A percentile compares a stretch with the other conserved stretches of the same genome.
These are phyloP conservation scores for Mormoops blainvillei DNA, from an alignment of 2,113 vertebrate genomes.

Conservation along the genomic window DNA sequence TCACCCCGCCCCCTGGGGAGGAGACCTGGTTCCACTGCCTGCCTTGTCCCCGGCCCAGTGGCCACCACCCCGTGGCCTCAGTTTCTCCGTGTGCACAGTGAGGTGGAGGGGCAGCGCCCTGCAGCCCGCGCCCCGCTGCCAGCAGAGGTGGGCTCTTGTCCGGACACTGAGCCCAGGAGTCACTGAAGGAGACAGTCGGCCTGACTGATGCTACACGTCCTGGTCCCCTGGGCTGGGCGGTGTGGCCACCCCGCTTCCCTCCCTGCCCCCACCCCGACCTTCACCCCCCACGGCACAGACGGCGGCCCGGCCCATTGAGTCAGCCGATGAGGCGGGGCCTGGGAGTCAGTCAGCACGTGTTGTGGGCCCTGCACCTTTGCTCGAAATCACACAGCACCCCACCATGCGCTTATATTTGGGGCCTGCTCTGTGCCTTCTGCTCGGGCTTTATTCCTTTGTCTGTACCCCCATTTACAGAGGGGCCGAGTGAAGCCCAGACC, in stretches of 20 bases:
- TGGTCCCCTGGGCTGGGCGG: not conserved
- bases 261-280: not conserved
- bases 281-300: not conserved
- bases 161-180: not conserved
- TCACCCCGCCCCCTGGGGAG: accelerated
- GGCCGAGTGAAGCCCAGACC: accelerated
- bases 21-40: not conserved
- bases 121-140: not conserved
- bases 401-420: not conserved
- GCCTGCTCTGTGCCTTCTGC: no score
- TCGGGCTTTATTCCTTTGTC: not conserved
- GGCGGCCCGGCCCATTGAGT: not conserved
- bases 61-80: accelerated
- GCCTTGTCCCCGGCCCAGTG: accelerated
- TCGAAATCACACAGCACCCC: accelerated
- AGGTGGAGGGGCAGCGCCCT: accelerated
- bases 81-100: not conserved
- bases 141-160: not conserved
- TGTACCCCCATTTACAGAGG: accelerated
- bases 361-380: not conserved
- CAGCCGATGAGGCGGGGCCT: not conserved
- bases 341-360: not conserved
- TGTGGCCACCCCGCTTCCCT: no score
- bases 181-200: accelerated
- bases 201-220: accelerated